Percentiles rank a stretch among this genome's conserved stretches.
phyloP scores from a whole-genome alignment of 2,797 vertebrate genomes.

The Pseudochromis fuscus region DNA sequence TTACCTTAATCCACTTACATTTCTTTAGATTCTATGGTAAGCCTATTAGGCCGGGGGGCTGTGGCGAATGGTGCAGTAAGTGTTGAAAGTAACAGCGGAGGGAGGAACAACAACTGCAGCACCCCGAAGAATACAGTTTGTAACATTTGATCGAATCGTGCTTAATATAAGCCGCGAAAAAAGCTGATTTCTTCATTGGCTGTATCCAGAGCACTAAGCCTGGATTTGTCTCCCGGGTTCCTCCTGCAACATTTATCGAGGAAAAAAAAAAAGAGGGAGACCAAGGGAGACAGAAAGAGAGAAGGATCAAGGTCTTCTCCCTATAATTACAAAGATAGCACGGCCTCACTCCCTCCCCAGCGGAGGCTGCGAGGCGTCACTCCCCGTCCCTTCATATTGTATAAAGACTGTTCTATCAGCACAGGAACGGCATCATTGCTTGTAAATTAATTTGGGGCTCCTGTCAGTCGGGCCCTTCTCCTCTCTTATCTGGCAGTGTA shows the following conservation, averaged over 20 bases:
- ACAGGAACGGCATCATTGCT: slow-evolving; percentile 76
- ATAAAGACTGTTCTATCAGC: slow-evolving; percentile 82
- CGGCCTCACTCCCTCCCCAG: slow-evolving; percentile 56
- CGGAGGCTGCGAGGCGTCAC: slow-evolving; percentile 71
- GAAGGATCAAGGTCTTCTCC: slow-evolving; percentile 72
- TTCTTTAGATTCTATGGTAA: slow-evolving; percentile 73
- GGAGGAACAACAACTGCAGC: slow-evolving; percentile 38
- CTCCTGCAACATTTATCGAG: slow-evolving; percentile 56
- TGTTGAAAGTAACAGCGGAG: slow-evolving; percentile 55
- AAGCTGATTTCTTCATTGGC: slow-evolving; percentile 72
- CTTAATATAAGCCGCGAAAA: slow-evolving; percentile 19
- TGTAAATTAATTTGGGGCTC: slow-evolving; percentile 85
- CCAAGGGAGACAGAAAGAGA: slow-evolving; percentile 54
- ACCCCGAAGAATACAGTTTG: neutral
- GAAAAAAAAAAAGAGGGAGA: slow-evolving; percentile 11
- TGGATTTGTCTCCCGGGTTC: slow-evolving; percentile 49
- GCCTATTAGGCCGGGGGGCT: slow-evolving; percentile 70
- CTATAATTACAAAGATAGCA: slow-evolving; percentile 83
- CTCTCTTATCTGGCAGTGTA: slow-evolving; percentile 80
- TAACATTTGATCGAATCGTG: slow-evolving; percentile 31
- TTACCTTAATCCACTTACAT: slow-evolving; percentile 80
- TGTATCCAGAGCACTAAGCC: slow-evolving; percentile 28
- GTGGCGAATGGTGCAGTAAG: slow-evolving; percentile 64
- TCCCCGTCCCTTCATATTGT: slow-evolving; percentile 77
- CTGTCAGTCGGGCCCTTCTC: slow-evolving; percentile 77